Evolutionary conservation across 2,888 invertebrate species (phyloP).

Genomic region (Drosophila nr. perissopoda): DNA sequence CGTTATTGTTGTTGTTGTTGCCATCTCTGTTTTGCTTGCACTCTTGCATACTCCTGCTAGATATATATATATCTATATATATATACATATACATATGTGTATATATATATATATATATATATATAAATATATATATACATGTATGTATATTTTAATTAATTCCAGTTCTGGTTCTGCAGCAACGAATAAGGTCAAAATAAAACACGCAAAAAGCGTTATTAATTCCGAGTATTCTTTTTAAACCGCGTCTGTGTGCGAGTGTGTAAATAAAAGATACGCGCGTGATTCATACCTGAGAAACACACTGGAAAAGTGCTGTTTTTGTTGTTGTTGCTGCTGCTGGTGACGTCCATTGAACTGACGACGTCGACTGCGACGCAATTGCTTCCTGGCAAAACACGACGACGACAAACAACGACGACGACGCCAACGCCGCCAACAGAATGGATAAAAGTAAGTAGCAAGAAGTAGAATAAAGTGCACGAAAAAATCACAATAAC

Average conservation of each 20-base stretch:
- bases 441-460: conserved; percentile 74
- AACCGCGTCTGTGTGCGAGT: conserved; percentile 23
- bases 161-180: conserved; percentile 56
- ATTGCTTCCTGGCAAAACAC: conserved; percentile 60
- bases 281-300: conserved; percentile 64
- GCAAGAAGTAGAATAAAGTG: conserved; percentile 20
- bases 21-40: conserved; percentile 22
- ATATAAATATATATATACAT: conserved; percentile 22
- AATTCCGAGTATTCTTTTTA: conserved; percentile 67
- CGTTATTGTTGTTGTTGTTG: conserved; percentile 43
- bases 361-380: conserved; percentile 44
- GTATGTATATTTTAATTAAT: conserved; percentile 60
- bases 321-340: conserved; percentile 42
- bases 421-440: conserved; percentile 36
- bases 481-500: conserved; percentile 30
- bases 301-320: conserved; percentile 41
- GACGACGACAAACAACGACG: conserved; percentile 21
- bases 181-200: conserved; percentile 79
- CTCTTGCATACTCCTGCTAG: conserved; percentile 17
- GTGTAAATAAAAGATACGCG: conserved; percentile 57
- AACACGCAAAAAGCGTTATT: conserved; percentile 63
- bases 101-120: background rate
- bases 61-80: background rate
- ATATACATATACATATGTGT: background rate
- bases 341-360: conserved; percentile 71